A percentile compares a stretch with the other conserved stretches of the same genome.
Evolutionary conservation across 2,888 invertebrate genomes (phyloP).

Genomic region (Callimorpha dominula): DNA sequence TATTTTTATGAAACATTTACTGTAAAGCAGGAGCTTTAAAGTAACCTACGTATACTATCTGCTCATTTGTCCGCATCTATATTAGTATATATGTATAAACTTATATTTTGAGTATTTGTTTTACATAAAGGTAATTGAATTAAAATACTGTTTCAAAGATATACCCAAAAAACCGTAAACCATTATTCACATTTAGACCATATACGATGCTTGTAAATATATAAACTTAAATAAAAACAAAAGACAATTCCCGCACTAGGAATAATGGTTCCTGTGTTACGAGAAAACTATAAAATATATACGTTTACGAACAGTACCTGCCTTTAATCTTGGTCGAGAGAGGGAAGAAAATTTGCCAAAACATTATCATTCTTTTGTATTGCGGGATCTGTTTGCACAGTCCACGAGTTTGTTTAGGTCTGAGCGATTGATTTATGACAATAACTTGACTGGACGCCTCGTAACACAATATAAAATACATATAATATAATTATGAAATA

Average conservation of each 20-base stretch:
- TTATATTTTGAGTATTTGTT: too few relatives aligned
- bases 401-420: slow-evolving; percentile 76
- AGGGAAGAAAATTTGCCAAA: slow-evolving; percentile 54
- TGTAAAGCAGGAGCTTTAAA: too few relatives aligned
- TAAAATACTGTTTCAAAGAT: too few relatives aligned
- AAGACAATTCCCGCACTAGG: neutral
- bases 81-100: neutral
- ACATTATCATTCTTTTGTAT: slow-evolving; percentile 68
- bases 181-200: too few relatives aligned
- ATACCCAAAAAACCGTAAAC: too few relatives aligned
- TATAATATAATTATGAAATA: slow-evolving; percentile 1
- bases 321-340: slow-evolving; percentile 51
- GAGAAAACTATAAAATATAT: slow-evolving; percentile 3
- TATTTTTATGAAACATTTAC: too few relatives aligned
- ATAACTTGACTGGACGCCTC: slow-evolving; percentile 48
- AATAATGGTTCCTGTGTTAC: neutral
- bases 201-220: too few relatives aligned
- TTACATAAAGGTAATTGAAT: too few relatives aligned
- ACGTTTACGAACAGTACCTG: neutral
- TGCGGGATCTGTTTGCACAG: slow-evolving; percentile 69
- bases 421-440: slow-evolving; percentile 73
- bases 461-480: slow-evolving; percentile 40
- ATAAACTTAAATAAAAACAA: too few relatives aligned
- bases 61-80: neutral
- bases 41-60: neutral